phyloP scores from a whole-genome alignment of 1,140 invertebrate genomes.

The Vollenhovia emeryi region DNA sequence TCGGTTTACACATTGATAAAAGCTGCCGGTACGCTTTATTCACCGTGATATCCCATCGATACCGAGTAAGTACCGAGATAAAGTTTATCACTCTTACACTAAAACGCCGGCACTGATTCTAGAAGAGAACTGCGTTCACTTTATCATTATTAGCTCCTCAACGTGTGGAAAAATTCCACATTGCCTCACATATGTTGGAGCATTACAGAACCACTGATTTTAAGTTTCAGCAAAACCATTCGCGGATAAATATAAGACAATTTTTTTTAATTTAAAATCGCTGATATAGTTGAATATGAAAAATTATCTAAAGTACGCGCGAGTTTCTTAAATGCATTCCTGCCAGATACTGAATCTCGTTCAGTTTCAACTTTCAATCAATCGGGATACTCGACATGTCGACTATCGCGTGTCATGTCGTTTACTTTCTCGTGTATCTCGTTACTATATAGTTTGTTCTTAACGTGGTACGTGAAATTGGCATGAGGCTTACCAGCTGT shows the following conservation, averaged over 20 bases:
- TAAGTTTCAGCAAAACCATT: background rate
- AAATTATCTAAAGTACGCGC: background rate
- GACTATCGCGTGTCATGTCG: background rate
- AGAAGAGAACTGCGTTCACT: background rate
- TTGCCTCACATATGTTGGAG: background rate
- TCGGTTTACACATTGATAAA: slow-evolving; percentile 62
- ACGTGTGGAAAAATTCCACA: background rate
- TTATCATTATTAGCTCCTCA: slow-evolving; percentile 6
- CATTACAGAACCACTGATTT: background rate
- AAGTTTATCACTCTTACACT: slow-evolving; percentile 25
- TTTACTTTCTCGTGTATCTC: background rate
- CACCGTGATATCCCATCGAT: background rate
- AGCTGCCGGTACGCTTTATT: background rate
- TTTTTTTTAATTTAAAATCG: background rate
- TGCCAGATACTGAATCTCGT: background rate
- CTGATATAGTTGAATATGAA: background rate
- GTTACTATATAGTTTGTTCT: background rate
- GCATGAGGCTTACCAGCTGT: background rate
- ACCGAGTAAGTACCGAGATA: slow-evolving; percentile 28
- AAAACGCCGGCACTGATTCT: background rate
- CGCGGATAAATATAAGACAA: background rate
- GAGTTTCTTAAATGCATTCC: background rate
- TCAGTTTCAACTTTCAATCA: background rate
- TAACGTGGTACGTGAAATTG: background rate
- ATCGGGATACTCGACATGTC: background rate